A percentile compares a stretch with the other conserved stretches of the same genome.
These are phyloP conservation scores for Lytechinus pictus DNA, from an alignment of 35 echinoderm and acorn worm genomes.

Conservation along the genomic window DNA sequence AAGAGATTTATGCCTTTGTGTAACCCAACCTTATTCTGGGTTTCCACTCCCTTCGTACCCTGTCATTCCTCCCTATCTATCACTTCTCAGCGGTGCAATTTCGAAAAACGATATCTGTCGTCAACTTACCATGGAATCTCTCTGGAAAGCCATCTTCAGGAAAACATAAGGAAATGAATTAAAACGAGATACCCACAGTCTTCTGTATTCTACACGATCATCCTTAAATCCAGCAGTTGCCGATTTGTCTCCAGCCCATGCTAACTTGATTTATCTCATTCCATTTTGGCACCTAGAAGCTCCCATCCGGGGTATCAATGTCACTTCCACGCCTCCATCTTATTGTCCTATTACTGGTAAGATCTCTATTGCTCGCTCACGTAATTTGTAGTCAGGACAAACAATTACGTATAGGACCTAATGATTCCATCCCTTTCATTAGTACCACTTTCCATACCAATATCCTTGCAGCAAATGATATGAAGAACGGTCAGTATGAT, in stretches of 20 bases:
- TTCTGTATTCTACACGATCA: slow-evolving; percentile 2
- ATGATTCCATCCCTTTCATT: neutral
- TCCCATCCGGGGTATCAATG: neutral
- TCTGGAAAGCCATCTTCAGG: slow-evolving; percentile 16
- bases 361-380: neutral
- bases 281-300: slow-evolving; percentile 3
- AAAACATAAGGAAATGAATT: slow-evolving; percentile 20
- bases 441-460: neutral
- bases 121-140: slow-evolving; percentile 2
- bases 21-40: neutral
- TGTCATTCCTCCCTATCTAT: slow-evolving; percentile 1
- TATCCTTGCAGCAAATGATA: neutral
- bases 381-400: neutral
- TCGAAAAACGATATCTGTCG: slow-evolving; percentile 18
- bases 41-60: neutral
- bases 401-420: neutral
- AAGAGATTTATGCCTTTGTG: slow-evolving; percentile 18
- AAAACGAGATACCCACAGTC: neutral
- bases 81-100: slow-evolving; percentile 8
- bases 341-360: neutral
- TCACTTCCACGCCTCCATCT: neutral
- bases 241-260: neutral
- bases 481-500: too few species aligned
- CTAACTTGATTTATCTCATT: neutral
- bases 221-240: neutral